Base-by-base conservation (phyloP, 2,888 invertebrate genomes). In the Cryptophagus acutangulus region DNA sequence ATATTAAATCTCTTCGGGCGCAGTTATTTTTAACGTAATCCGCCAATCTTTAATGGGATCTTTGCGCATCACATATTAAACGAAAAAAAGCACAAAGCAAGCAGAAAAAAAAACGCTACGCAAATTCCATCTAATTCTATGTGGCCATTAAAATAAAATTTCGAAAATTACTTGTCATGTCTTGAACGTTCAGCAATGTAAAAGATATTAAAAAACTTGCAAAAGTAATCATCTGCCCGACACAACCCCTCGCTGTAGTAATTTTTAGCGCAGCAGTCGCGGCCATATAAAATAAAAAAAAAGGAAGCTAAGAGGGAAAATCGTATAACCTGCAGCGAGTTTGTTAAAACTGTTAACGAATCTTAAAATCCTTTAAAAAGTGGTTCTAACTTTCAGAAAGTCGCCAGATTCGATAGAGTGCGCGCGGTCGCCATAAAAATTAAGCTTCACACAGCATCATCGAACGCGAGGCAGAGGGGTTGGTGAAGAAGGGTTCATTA, bases 291-390 rank as follows among this genome's bases (percentile, higher is more conserved):
- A 26, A n/a, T 6, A 26, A 28, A 10, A 10, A 9, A 3, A 31
- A 15, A 51, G 49, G 56, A 55, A 55, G 55, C 56, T 54, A 56
- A 59, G 58, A 57, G 61, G 62, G 60, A n/a, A n/a, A n/a, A n/a
- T n/a, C n/a, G n/a, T n/a, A n/a, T n/a, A n/a, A n/a, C n/a, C n/a
- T 60, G 64, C 59, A 61, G 60, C 57, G 62, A 65, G 64, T 66
- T 66, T 67, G 66, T 66, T 66, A 65, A 66, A 66, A 66, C 65
- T 66, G 67, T 68, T 67, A 68, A 67, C 67, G 67, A 66, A 67
- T 68, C 65, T 62, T 62, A 62, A 66, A 67, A 66, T 68, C 66
- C 65, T 61, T 66, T 65, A 66, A 67, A 67, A 68, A 67, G 65
- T 63, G 63, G 58, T 58, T 55, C 59, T 53, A 65, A 65, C 58